Base-by-base conservation (phyloP, 2,797 vertebrate species). In the Phataginus tetradactyla region DNA sequence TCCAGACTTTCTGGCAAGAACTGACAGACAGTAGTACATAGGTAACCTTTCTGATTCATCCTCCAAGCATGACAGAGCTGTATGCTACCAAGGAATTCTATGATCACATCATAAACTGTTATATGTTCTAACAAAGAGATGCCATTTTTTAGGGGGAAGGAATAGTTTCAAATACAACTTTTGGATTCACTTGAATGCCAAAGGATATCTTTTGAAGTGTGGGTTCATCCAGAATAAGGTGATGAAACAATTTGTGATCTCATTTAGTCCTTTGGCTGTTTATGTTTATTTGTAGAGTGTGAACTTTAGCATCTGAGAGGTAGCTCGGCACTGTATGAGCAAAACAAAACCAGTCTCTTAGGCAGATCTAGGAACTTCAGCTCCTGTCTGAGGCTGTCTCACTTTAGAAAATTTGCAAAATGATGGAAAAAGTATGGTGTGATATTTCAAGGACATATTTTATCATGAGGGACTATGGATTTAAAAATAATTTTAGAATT, bases 381-480 rank as follows among this genome's bases (percentile, higher is more conserved):
- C 7, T 66, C 59, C 4, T 39, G 7, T 49, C 29, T 80, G 55
- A 55, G 42, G 6, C 2, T 77, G 8, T 61, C 87, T 51, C 69
- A 90, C 79, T 92, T 93, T n/a, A 81, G 51, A 74, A 89, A 83
- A 91, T 77, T 57, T 92, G 32, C 32, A 72, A 14, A 61, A n/a
- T 77, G 66, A 45, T 69, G 32, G 34, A 25, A 66, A 94, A 96
- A 80, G 25, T 55, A 68, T 74, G 61, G 53, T 85, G 29, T 90
- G n/a, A 55, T 37, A 74, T 32, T 75, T 88, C 72, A 61, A 90
- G 29, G 25, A 55, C 39, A 13, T 84, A 64, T 21, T 79, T 90
- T 53, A 68, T 69, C 63, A 68, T n/a, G 86, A 92, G 85, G 20
- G 15, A 72, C 57, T 86, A 29, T 27, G 29, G 10, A 37, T 83